Base-by-base conservation (phyloP, 2,888 invertebrate species). In the Rutpela maculata region DNA sequence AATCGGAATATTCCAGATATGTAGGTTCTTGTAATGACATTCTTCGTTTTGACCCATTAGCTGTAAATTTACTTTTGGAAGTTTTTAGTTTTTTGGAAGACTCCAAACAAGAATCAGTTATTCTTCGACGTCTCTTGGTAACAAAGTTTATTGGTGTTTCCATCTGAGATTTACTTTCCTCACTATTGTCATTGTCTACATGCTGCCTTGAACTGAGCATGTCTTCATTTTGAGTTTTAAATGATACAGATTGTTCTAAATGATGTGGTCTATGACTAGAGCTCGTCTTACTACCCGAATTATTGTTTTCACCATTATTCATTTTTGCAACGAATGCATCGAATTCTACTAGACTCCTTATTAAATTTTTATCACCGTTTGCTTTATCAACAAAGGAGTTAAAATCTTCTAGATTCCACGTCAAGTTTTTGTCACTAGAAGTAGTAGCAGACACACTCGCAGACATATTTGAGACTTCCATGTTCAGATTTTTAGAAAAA, bases 131-230 rank as follows among this genome's bases (percentile, higher is more conserved):
- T 50, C 71, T 74, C 68, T 67, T 75, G 11, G 71, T 72, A 22
- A 67, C 18, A 26, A 65, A 74, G n/a, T 75, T 72, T n/a, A 62
- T 26, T 18, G 78, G 50, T 22, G 60, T 43, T 3, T 78, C 68
- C 5, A 19, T 26, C 56, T 15, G 38, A 12, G n/a, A 17, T 38
- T 15, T 19, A 43, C 68, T 18, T 15, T 35, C 22, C 59, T 50
- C 11, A 7, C 9, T 19, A 18, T 15, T 22, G 18, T 15, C 18
- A 18, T 15, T 22, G 18, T 15, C 18, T 22, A 38, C 15, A 17
- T n/a, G 0, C 15, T 55, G 55, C 62, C 10, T 55, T 17, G 22
- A 7, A 72, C 0, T 22, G 0, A 63, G 9, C 18, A 63, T 1
- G 10, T 63, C 11, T 22, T 17, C 50, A 26, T 55, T 22, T 55